Evolutionary conservation across 2,797 vertebrate genomes (phyloP), one percentile per base, ranked within the genome.

Genomic region (Chiloscyllium punctatum): DNA sequence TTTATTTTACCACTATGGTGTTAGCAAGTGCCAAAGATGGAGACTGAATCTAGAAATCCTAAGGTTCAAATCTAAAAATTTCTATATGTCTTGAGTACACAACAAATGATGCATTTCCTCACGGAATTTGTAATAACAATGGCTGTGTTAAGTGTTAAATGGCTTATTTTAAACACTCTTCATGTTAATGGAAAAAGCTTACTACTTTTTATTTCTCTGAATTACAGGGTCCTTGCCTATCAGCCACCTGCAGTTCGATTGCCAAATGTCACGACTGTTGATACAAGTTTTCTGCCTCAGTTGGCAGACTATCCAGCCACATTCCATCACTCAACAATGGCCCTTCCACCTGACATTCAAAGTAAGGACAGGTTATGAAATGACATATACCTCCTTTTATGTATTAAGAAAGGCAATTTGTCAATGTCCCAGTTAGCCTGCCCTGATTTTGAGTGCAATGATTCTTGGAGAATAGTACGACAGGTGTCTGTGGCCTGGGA

Each of bases 341-440:
- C 97, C 96, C 98, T 99, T 97, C 98, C 99, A 86, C 97, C 98
- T 95, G 99, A 99, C 96, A 98, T 99, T 97, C 98, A 99, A 98
- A 98, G 99, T 99, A 98, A 97, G 98, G 97, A 25, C 90, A 68
- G 53, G 1, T 27, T 84, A 7, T 48, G 30, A 25, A n/a, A 21
- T 37, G n/a, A 8, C 33, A 27, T 30, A 62, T 13, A 33, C 25
- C 33, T 72, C 42, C 33, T n/a, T 57, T 42, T 27, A 57, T 25
- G 71, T n/a, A 42, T 84, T 84, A 21, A 21, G 37, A 84, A 84
- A 42, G 79, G 16, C 7, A 37, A 21, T 68, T 68, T 23, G 7
- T 42, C 62, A n/a, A 4, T 57, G 1, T 48, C 23, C 86, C 62
- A 48, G 9, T 62, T 11, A 62, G 7, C 57, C 62, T 0, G 11